Evolutionary conservation across 1,140 invertebrate genomes (phyloP).

Genomic region (Druon quercuslanigerum): DNA sequence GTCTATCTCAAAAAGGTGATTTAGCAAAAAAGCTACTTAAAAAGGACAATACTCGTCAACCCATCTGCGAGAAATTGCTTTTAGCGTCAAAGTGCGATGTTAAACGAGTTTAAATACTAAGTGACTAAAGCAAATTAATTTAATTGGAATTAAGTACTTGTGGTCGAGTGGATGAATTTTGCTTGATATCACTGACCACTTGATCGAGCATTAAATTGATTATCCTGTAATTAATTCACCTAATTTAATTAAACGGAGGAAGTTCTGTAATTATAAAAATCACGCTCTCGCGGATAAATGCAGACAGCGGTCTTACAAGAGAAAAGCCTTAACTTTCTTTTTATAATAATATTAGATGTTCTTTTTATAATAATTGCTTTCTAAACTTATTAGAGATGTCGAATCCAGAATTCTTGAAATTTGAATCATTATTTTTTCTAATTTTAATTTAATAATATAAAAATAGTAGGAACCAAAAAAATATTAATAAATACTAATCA

Average conservation of each 20-base stretch:
- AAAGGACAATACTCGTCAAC: slow-evolving; percentile 42
- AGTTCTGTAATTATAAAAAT: no score
- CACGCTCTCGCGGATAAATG: background rate
- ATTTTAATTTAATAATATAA: no score
- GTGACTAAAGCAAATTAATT: slow-evolving; percentile 40
- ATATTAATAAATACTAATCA: no score
- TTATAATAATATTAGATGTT: slow-evolving; percentile 12
- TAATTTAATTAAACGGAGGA: no score
- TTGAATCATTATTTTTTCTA: no score
- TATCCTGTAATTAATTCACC: no score
- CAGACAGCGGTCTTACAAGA: background rate
- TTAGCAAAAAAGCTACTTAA: slow-evolving; percentile 40
- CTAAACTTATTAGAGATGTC: background rate
- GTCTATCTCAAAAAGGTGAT: slow-evolving; percentile 36
- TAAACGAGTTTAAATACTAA: slow-evolving; percentile 33
- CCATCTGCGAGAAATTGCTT: slow-evolving; percentile 43
- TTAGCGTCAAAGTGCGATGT: slow-evolving; percentile 37
- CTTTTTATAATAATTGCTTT: slow-evolving; percentile 3
- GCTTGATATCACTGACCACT: background rate
- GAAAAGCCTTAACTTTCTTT: background rate
- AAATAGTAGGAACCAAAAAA: no score
- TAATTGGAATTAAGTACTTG: slow-evolving; percentile 39
- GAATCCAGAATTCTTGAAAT: background rate
- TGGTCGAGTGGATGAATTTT: background rate
- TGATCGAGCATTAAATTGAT: no score